Percentiles rank a stretch among this genome's conserved stretches.
These are phyloP conservation scores for Phaethon lepturus DNA, from an alignment of 2,113 vertebrate species.

Conservation along the genomic window DNA sequence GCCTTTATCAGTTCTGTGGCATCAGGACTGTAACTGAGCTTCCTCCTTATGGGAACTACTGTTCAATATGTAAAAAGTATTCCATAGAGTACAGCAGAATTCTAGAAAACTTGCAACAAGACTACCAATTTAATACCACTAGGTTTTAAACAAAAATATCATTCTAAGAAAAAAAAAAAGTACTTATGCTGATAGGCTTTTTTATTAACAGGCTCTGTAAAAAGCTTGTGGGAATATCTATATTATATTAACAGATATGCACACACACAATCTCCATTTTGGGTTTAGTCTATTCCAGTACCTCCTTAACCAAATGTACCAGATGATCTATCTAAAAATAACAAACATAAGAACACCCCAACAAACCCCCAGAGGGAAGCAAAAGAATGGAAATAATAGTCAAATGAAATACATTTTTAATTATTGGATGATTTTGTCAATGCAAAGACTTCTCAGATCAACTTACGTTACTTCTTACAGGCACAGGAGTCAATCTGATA, in stretches of 20 bases:
- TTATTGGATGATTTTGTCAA: background rate
- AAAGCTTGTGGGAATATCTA: background rate
- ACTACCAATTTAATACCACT: background rate
- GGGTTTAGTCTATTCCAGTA: background rate
- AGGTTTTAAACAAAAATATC: background rate
- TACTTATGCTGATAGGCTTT: background rate
- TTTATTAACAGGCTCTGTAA: background rate
- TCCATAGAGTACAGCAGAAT: background rate
- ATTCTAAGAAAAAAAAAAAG: background rate
- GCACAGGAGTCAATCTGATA: background rate
- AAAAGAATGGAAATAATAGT: background rate
- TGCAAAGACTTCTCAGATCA: background rate
- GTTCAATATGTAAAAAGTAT: background rate
- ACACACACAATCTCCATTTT: background rate
- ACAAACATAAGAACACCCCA: background rate
- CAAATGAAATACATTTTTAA: background rate
- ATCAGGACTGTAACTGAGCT: background rate
- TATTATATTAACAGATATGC: background rate
- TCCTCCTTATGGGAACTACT: background rate
- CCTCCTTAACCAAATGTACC: background rate
- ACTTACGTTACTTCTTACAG: background rate
- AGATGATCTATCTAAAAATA: background rate
- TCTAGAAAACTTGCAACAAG: background rate
- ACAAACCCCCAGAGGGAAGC: background rate
- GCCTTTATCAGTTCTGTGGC: background rate